Base-by-base conservation (phyloP, 2,888 invertebrate species). In the Cactoblastis cactorum region DNA sequence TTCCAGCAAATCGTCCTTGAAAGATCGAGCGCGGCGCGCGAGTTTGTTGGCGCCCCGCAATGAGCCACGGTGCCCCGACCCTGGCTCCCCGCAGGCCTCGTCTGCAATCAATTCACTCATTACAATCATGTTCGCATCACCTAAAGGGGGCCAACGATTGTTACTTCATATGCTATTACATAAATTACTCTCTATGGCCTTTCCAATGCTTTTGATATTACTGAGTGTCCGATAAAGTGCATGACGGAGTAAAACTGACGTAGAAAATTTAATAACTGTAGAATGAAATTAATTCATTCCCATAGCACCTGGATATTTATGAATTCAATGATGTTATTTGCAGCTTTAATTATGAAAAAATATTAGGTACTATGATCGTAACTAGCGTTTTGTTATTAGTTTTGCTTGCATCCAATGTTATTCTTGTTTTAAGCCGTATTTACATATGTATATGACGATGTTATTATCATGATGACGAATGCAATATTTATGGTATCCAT, bases 1-100 rank as follows among this genome's bases (percentile, higher is more conserved):
- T 83, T 96, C 96, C 77, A 97, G 92, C 73, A 97, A 93, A 88
- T 97, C 97, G 92, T 97, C 96, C 90, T 97, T 97, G 90, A 97
- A 97, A 60, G 96, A 96, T 66, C 96, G 93, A 58, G 97, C 97
- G 61, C 97, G 92, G 62, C 96, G 91, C 53, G 96, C 96, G 85
- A 97, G 91, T 83, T 96, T 96, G 77, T 90, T 90, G 63, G 95
- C 96, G 74, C 95, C 94, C 75, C 95, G 95, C 81, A 94, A 87
- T 58, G 93, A 94, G 64, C 94, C 93, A 75, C 95, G 95, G 76
- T 94, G 94, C 52, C 94, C 95, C 60, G 93, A 92, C 57, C 92
- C 91, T 61, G 91, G 83, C 69, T 91, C 90, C 73, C 90, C 89
- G 67, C 77, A 74, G 53, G 74, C 72, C 61, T 89, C 89, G 84